Conservation (phyloP, 2,888 invertebrate genomes). For the Apomyelois bistriatella region DNA sequence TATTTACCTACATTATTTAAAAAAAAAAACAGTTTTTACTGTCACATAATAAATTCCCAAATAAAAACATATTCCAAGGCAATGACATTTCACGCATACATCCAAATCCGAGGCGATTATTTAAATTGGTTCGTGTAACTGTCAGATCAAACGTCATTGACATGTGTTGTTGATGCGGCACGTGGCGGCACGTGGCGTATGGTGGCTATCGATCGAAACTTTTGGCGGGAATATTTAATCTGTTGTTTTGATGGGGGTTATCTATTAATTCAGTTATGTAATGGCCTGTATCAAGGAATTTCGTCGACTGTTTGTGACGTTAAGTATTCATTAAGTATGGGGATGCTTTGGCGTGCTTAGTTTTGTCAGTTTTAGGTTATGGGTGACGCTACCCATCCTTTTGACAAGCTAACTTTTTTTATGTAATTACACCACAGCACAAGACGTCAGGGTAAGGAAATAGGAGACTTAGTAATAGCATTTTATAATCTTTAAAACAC, state of each 20-base stretch:
- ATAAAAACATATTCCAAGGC: background rate
- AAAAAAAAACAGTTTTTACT: background rate
- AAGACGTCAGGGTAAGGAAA: too few relatives aligned
- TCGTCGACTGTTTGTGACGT: slow-evolving; percentile 3
- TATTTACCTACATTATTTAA: too few relatives aligned
- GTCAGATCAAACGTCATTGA: slow-evolving; percentile 33
- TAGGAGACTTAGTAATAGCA: too few relatives aligned
- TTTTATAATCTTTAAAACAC: too few relatives aligned
- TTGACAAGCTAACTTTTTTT: too few relatives aligned
- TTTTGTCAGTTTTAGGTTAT: background rate
- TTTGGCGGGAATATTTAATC: slow-evolving; percentile 14
- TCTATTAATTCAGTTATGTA: slow-evolving; percentile 13
- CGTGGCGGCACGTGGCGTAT: slow-evolving; percentile 44
- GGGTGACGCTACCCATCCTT: background rate
- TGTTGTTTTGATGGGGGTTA: slow-evolving; percentile 9
- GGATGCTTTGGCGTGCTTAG: too few relatives aligned
- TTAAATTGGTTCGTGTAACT: slow-evolving; percentile 10
- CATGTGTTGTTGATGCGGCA: slow-evolving; percentile 45
- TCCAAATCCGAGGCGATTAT: slow-evolving; percentile 6
- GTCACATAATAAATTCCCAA: background rate
- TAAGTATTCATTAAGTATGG: background rate
- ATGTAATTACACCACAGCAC: too few relatives aligned
- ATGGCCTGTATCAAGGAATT: background rate
- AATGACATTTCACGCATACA: background rate
- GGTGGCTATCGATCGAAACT: slow-evolving; percentile 43